Evolutionary conservation across 1,140 invertebrate species (phyloP).

Genomic region (Bombus cullumanus): DNA sequence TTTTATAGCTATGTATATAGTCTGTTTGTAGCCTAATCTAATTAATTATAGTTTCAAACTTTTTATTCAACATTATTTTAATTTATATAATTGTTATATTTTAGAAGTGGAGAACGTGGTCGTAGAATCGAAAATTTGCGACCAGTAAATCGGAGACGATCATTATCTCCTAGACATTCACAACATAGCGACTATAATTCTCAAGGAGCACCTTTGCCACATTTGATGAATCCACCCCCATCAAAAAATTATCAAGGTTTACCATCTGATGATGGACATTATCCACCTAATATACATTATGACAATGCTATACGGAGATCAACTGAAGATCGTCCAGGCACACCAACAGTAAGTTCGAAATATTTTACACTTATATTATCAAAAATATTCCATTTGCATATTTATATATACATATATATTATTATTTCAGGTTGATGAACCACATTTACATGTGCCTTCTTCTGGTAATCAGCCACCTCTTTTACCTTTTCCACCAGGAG

Average conservation of each 20-base stretch:
- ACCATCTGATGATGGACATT: slow-evolving; percentile 74
- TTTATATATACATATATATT: neutral
- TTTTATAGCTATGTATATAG: neutral
- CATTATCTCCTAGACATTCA: slow-evolving; percentile 77
- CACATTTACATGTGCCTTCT: slow-evolving; percentile 75
- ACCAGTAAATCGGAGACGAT: slow-evolving; percentile 75
- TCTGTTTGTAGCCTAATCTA: neutral
- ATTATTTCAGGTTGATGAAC: slow-evolving; percentile 77
- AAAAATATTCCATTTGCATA: neutral
- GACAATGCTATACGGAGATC: slow-evolving; percentile 77
- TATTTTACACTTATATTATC: neutral
- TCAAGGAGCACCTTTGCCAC: slow-evolving; percentile 62
- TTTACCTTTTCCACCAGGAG: slow-evolving; percentile 80
- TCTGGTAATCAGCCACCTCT: slow-evolving; percentile 74
- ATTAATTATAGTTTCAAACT: neutral
- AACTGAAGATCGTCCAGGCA: slow-evolving; percentile 87
- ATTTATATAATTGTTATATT: slow-evolving; percentile 32
- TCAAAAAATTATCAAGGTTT: slow-evolving; percentile 76
- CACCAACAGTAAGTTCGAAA: slow-evolving; percentile 86
- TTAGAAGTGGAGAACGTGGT: slow-evolving; percentile 74
- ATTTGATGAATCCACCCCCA: slow-evolving; percentile 74
- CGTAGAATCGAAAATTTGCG: slow-evolving; percentile 76
- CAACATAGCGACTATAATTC: slow-evolving; percentile 75
- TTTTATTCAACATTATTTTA: neutral
- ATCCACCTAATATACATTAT: slow-evolving; percentile 79